Conservation (phyloP, 2,113 vertebrate species). For the Verasper variegatus region DNA sequence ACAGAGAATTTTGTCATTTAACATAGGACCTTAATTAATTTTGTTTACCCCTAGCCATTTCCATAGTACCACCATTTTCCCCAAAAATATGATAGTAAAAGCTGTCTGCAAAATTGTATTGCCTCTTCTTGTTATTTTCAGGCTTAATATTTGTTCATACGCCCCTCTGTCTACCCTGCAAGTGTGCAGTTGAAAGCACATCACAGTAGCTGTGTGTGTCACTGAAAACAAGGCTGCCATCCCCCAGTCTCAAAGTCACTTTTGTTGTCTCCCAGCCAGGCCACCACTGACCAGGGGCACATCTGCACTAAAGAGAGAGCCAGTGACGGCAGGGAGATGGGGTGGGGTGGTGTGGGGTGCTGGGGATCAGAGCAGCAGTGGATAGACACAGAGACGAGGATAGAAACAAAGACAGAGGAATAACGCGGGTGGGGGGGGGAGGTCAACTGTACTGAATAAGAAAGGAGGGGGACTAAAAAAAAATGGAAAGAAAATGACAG, state of each 20-base stretch:
- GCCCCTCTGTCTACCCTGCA: conserved; percentile 5
- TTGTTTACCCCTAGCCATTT: neutral
- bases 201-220: conserved; percentile 57
- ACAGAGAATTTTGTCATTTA: no score
- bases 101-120: neutral
- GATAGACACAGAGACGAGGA: conserved; percentile 13
- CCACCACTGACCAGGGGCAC: conserved; percentile 71
- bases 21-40: neutral
- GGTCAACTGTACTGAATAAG: conserved; percentile 17
- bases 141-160: neutral
- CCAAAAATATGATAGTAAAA: no score
- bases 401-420: conserved; percentile 32
- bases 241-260: conserved; percentile 80
- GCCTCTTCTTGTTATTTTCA: conserved; percentile 12
- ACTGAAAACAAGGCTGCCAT: conserved; percentile 67
- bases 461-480: conserved; percentile 4
- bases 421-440: neutral
- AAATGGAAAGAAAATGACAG: conserved; percentile 32
- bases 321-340: conserved; percentile 48
- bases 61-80: no score
- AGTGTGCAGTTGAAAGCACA: conserved; percentile 53
- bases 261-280: conserved; percentile 74
- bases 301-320: conserved; percentile 64
- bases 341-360: neutral
- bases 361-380: conserved; percentile 14